Evolutionary conservation across 2,888 invertebrate genomes (phyloP).

Genomic region (Alentia gelatinosa): DNA sequence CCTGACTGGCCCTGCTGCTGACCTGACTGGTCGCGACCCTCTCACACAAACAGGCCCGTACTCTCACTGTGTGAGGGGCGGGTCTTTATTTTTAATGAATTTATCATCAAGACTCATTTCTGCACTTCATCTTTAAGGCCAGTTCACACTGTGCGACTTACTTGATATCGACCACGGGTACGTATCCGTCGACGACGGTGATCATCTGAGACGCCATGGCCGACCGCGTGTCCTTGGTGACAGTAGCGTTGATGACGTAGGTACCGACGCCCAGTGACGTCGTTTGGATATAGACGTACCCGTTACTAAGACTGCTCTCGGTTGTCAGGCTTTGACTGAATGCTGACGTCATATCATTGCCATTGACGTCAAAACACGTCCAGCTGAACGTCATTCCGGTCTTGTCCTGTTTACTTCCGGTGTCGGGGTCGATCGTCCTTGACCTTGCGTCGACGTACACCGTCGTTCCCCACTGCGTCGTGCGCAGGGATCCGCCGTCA

Average conservation of each 20-base stretch:
- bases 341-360: neutral
- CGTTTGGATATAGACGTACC: neutral
- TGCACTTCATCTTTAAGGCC: neutral
- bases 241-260: neutral
- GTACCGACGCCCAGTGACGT: neutral
- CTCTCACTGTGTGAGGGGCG: no score
- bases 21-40: no score
- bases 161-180: neutral
- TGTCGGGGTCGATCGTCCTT: neutral
- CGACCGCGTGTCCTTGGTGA: slow-evolving; percentile 1
- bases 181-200: neutral
- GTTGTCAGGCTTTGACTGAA: neutral
- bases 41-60: no score
- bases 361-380: neutral
- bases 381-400: neutral
- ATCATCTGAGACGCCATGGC: neutral
- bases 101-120: no score
- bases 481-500: neutral
- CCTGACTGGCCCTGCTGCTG: no score
- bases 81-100: no score
- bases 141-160: neutral
- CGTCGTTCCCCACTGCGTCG: neutral
- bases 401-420: neutral
- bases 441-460: neutral
- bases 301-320: neutral